Percentiles rank a stretch among this genome's conserved stretches.
Evolutionary conservation across 2,888 invertebrate species (phyloP).

Genomic region (Pseudolycoriella hygida): DNA sequence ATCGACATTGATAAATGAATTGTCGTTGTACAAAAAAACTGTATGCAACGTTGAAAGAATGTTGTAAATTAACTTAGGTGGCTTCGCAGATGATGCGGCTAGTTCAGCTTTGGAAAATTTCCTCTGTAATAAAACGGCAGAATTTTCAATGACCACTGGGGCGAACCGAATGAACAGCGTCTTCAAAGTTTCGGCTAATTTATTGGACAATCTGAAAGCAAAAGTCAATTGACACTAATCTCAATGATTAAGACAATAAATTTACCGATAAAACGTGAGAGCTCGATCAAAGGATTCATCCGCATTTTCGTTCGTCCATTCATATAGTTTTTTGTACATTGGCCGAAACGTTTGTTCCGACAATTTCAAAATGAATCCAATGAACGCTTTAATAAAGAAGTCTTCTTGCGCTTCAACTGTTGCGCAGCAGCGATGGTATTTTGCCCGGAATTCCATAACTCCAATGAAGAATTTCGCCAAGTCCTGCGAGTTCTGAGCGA

Average conservation of each 20-base stretch:
- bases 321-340: constrained; percentile 68
- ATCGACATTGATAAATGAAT: constrained; percentile 68
- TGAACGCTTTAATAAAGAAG: constrained; percentile 58
- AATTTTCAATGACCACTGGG: constrained; percentile 65
- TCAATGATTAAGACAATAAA: constrained; percentile 65
- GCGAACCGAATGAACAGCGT: constrained; percentile 83
- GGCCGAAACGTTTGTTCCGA: constrained; percentile 82
- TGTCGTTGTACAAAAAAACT: constrained; percentile 68
- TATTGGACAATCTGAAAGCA: constrained; percentile 45
- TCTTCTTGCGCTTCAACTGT: constrained; percentile 48
- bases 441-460: constrained; percentile 47
- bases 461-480: constrained; percentile 58
- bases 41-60: constrained; percentile 57
- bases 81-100: constrained; percentile 26
- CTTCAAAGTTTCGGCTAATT: constrained; percentile 65
- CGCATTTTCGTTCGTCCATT: constrained; percentile 57
- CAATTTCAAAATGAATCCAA: constrained; percentile 64
- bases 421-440: constrained; percentile 25
- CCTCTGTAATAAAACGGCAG: constrained; percentile 49
- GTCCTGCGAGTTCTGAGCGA: constrained; percentile 45
- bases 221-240: constrained; percentile 9
- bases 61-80: constrained; percentile 44
- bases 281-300: constrained; percentile 27
- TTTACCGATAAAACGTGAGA: constrained; percentile 30
- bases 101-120: constrained; percentile 41